Evolutionary conservation across 2,888 invertebrate species (phyloP), one percentile per base, ranked within the genome.

Genomic region (Drosophila eohydei): DNA sequence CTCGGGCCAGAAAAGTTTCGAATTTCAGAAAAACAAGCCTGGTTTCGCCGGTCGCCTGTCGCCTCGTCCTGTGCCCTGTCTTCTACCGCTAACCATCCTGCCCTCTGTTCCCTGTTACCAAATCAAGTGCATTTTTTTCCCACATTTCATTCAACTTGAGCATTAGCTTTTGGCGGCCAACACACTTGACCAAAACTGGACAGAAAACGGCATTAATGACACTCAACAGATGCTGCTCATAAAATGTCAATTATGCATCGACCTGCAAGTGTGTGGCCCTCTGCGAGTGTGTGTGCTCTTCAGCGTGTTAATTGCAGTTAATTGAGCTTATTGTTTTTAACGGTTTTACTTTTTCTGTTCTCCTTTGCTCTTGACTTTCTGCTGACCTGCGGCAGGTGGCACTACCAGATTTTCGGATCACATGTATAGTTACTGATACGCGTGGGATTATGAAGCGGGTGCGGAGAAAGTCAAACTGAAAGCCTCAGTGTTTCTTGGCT

Each of bases 291-390:
- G 57, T 52, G 63, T 55, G 32, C 41, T 55, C 28, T 12, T 40
- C 56, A 60, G 50, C 14, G 66, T 83, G 69, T 78, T 78, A 87
- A 78, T 87, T 74, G 74, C 78, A 69, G 80, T 74, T 90, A 88
- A 88, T 89, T 89, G 85, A 78, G 78, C 76, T 83, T 72, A 85
- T 85, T 86, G 86, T 80, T 86, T 86, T 83, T 81, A 85, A 87
- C 86, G 80, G 75, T 38, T 59, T 65, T 40, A 12, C 16, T 48
- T 71, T 54, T 55, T 9, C 30, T 48, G 21, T 2, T 14, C 54
- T 30, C 11, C 3, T 28, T 28, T 28, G 40, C n/a, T 38, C 40
- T 34, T 40, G 43, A 21, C 26, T 54, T 34, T 50, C 30, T 55
- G 21, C 30, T 61, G 30, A 11, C 8, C 28, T 28, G 43, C 1